These are phyloP conservation scores for Limonius californicus DNA, from an alignment of 1,140 invertebrate species.

Conservation along the genomic window DNA sequence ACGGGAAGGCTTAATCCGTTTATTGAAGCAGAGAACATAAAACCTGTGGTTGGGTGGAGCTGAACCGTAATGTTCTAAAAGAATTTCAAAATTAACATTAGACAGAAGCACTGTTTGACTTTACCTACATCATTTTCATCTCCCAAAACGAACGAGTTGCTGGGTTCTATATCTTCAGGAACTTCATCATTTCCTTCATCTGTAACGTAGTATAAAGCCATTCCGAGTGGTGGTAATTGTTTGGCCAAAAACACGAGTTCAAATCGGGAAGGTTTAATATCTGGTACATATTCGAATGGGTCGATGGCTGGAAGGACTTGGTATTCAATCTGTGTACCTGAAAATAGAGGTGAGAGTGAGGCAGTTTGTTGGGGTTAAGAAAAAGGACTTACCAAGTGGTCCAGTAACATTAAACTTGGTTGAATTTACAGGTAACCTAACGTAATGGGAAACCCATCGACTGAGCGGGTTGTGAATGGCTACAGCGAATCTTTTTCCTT, in stretches of 20 bases:
- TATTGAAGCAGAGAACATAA: slow-evolving; percentile 55
- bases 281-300: no score
- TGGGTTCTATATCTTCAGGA: not conserved
- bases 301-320: no score
- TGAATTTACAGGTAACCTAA: slow-evolving; percentile 66
- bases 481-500: slow-evolving; percentile 65
- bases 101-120: not conserved
- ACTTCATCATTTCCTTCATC: slow-evolving; percentile 19
- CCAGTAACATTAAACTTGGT: slow-evolving; percentile 55
- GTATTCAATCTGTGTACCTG: no score
- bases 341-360: not conserved
- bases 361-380: not conserved
- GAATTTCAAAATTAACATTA: no score
- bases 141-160: not conserved
- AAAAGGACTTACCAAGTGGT: slow-evolving; percentile 26
- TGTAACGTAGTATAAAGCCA: slow-evolving; percentile 55
- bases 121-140: not conserved
- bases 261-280: slow-evolving; percentile 19
- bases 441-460: slow-evolving; percentile 56
- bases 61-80: slow-evolving; percentile 29
- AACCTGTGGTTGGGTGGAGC: slow-evolving; percentile 52
- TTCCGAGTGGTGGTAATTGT: slow-evolving; percentile 62
- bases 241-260: slow-evolving; percentile 67
- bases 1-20: slow-evolving; percentile 52
- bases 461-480: slow-evolving; percentile 78